Conservation (phyloP, 2,797 vertebrate species). For the Argentina silus region DNA sequence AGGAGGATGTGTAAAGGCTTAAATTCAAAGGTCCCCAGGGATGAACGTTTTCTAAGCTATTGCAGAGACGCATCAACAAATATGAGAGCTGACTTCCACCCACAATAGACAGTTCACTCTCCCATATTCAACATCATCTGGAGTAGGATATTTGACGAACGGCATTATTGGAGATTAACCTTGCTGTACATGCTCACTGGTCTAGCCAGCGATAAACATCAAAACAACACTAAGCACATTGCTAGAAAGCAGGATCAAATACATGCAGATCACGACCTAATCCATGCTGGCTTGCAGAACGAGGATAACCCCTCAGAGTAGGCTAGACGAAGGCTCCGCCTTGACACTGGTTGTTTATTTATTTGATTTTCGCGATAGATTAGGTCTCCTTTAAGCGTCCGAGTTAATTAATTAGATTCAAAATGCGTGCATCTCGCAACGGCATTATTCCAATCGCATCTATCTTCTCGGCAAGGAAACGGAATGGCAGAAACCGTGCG, state of each 20-base stretch:
- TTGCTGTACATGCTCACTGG: neutral
- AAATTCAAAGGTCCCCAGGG: no score
- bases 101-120: neutral
- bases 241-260: slow-evolving; percentile 9
- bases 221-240: neutral
- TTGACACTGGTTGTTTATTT: slow-evolving; percentile 55
- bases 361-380: slow-evolving; percentile 52
- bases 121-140: neutral
- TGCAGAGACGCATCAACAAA: neutral
- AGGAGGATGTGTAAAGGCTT: no score
- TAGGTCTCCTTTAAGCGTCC: slow-evolving; percentile 71
- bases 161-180: neutral
- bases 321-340: slow-evolving; percentile 39
- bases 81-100: neutral
- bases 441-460: slow-evolving; percentile 70
- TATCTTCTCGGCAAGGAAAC: slow-evolving; percentile 52
- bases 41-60: no score
- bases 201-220: neutral
- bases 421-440: slow-evolving; percentile 60
- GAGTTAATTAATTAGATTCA: slow-evolving; percentile 69
- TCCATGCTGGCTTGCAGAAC: slow-evolving; percentile 18
- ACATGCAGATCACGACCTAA: slow-evolving; percentile 20
- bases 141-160: neutral
- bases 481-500: slow-evolving; percentile 64
- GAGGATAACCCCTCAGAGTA: slow-evolving; percentile 31